Conservation (phyloP, 2,888 invertebrate species). For the Linnaemya tessellans region DNA sequence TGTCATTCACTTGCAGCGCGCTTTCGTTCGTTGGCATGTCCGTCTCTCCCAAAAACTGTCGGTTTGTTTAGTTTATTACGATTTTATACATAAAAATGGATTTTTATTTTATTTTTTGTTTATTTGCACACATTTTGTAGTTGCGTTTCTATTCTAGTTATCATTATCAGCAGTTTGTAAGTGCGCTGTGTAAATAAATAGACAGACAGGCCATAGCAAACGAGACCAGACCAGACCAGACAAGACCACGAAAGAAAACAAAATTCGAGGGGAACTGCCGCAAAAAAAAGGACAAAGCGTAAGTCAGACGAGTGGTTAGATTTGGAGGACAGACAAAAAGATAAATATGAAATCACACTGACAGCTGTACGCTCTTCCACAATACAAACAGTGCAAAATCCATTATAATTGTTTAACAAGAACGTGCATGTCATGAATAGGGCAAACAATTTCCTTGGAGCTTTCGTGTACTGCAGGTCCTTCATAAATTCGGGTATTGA, state of each 20-base stretch:
- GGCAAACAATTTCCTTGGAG: not conserved
- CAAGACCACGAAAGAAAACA: conserved; percentile 9
- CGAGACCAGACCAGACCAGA: conserved; percentile 14
- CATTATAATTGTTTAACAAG: not conserved
- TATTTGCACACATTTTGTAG: not conserved
- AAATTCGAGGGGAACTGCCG: conserved; percentile 6
- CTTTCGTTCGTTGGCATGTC: not conserved
- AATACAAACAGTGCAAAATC: conserved; percentile 1
- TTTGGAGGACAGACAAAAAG: conserved; percentile 22
- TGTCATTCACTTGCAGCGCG: conserved; percentile 37
- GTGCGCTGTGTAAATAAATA: conserved; percentile 52
- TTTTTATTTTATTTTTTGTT: no score
- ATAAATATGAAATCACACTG: conserved; percentile 64
- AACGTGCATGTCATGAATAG: not conserved
- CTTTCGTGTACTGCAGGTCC: no score
- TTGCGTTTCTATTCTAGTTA: conserved; percentile 45
- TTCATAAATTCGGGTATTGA: no score
- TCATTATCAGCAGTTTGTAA: conserved; percentile 61
- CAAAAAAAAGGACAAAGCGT: conserved; percentile 22
- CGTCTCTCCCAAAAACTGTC: conserved; percentile 50
- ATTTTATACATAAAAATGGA: conserved; percentile 19
- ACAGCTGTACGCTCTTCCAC: conserved; percentile 55
- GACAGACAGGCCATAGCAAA: conserved; percentile 31
- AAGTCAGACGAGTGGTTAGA: conserved; percentile 29
- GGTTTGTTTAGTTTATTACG: conserved; percentile 54